These are phyloP conservation scores for Prolemur simus DNA, from an alignment of 2,113 vertebrate species.

Conservation along the genomic window DNA sequence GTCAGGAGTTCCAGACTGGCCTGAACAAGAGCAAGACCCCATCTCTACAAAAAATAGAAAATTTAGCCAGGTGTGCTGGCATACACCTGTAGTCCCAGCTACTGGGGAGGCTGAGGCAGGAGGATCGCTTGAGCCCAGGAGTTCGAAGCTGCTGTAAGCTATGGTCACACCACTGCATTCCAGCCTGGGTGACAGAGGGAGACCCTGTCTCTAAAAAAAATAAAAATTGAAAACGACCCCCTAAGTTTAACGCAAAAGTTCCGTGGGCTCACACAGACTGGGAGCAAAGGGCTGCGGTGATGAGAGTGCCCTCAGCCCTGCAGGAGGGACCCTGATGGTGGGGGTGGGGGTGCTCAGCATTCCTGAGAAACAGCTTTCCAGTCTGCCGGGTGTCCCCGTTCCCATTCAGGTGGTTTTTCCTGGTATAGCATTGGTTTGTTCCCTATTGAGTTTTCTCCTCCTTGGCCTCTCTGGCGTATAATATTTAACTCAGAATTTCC, in stretches of 20 bases:
- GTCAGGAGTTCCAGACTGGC: background rate
- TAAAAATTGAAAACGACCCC: background rate
- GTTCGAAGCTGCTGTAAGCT: background rate
- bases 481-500: slow-evolving; percentile 20
- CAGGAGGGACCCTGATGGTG: accelerated
- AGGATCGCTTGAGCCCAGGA: background rate
- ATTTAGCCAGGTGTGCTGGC: background rate
- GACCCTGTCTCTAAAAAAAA: background rate
- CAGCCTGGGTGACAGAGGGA: background rate
- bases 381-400: background rate
- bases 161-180: background rate
- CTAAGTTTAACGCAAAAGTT: background rate
- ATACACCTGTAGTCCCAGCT: too few species aligned
- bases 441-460: background rate
- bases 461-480: background rate
- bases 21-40: background rate
- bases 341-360: background rate
- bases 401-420: background rate
- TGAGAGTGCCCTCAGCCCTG: background rate
- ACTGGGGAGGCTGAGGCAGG: too few species aligned
- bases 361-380: background rate
- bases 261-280: background rate
- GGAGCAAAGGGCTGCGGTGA: background rate
- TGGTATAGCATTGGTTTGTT: background rate
- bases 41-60: too few species aligned